Conservation (phyloP, 1,140 invertebrate species). For the Aphelenchoides besseyi region DNA sequence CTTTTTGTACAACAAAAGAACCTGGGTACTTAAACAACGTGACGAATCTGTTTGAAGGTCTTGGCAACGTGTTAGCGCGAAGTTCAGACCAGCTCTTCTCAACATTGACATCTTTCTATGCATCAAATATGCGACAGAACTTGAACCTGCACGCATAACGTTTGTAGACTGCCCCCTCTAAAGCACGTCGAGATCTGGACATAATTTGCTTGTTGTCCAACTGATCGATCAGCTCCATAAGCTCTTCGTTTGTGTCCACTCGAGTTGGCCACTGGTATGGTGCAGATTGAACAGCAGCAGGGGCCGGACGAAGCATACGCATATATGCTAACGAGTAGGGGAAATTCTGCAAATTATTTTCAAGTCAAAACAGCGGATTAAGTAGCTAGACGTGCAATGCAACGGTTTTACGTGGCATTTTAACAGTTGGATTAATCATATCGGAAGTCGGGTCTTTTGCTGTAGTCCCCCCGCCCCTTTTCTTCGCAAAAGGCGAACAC, state of each 20-base stretch:
- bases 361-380: neutral
- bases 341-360: constrained; percentile 13
- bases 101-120: too few species aligned
- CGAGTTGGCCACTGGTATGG: neutral
- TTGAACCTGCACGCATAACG: constrained; percentile 49
- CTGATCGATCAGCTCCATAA: neutral
- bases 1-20: neutral
- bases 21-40: neutral
- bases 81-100: too few species aligned
- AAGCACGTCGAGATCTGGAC: neutral
- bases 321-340: constrained; percentile 18
- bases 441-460: too few species aligned
- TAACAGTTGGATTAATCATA: too few species aligned
- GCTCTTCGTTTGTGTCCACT: constrained; percentile 6
- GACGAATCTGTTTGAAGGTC: neutral
- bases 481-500: too few species aligned
- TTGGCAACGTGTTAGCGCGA: too few species aligned
- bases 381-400: too few species aligned
- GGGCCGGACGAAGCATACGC: constrained; percentile 6
- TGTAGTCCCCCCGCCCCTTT: too few species aligned
- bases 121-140: constrained; percentile 44
- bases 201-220: neutral
- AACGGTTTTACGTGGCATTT: too few species aligned
- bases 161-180: neutral
- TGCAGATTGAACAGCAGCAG: constrained; percentile 2